Percentiles rank a stretch among this genome's conserved stretches.
Conservation (phyloP, 2,113 vertebrate genomes). For the Clarias macrocephalus region DNA sequence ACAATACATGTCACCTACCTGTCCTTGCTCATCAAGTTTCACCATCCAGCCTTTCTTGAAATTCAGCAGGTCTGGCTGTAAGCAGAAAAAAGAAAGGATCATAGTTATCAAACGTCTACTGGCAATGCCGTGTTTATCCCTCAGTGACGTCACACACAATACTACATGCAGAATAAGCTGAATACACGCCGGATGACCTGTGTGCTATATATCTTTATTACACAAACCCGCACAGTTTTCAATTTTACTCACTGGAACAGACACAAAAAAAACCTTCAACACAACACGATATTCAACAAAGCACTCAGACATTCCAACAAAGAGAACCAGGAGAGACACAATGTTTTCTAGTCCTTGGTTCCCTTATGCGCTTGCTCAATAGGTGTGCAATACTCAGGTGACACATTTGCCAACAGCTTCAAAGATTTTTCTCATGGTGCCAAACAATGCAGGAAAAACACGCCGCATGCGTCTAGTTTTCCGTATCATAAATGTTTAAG, state of each 20-base stretch:
- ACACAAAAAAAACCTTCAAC: background rate
- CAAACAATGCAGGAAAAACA: constrained; percentile 6
- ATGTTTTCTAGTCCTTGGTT: background rate
- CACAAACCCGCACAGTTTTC: background rate
- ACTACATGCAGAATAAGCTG: constrained; percentile 21
- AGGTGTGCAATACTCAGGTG: background rate
- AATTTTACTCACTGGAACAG: background rate
- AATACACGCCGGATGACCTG: background rate
- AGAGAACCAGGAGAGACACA: background rate
- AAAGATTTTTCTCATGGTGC: constrained; percentile 2
- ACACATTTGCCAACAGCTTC: constrained; percentile 1
- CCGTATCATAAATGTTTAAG: background rate
- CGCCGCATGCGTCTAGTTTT: constrained; percentile 50
- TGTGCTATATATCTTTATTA: too few relatives aligned
- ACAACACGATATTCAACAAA: background rate
- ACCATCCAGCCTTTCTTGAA: constrained; percentile 86
- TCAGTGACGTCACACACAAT: constrained; percentile 8
- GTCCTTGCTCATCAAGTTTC: constrained; percentile 76
- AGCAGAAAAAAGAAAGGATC: constrained; percentile 16
- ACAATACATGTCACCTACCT: constrained; percentile 61
- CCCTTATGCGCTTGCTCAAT: background rate
- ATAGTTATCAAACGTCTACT: background rate
- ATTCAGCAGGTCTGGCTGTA: constrained; percentile 78
- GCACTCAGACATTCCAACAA: background rate
- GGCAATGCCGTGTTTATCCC: background rate